A percentile compares a stretch with the other conserved stretches of the same genome.
These are phyloP conservation scores for Carposina sasakii DNA, from an alignment of 1,140 invertebrate species.

Conservation along the genomic window DNA sequence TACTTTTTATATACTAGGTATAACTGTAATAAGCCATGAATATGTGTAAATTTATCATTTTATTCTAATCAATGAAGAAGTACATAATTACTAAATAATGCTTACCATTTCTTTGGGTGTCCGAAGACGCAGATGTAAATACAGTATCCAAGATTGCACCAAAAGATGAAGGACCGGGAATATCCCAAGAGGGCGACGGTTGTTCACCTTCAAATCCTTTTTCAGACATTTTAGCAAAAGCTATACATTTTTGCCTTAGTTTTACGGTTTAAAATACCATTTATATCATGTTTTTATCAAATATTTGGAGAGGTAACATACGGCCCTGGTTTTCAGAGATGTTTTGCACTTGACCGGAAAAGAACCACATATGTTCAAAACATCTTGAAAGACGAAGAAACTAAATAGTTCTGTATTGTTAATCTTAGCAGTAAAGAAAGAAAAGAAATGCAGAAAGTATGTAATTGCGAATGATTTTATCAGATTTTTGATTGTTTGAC, in stretches of 20 bases:
- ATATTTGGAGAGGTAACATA: no score
- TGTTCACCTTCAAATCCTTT: constrained; percentile 57
- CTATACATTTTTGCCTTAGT: constrained; percentile 18
- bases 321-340: no score
- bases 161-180: constrained; percentile 61
- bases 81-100: constrained; percentile 3
- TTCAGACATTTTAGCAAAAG: constrained; percentile 50
- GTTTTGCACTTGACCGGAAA: no score
- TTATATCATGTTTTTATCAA: no score
- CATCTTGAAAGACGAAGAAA: no score
- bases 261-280: no score
- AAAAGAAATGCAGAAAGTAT: no score
- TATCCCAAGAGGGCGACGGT: constrained; percentile 54
- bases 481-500: no score
- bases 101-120: constrained; percentile 56
- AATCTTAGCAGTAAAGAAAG: no score
- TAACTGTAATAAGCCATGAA: constrained; percentile 1
- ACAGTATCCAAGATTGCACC: constrained; percentile 65
- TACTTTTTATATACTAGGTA: neutral
- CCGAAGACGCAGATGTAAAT: constrained; percentile 57
- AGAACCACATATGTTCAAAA: no score
- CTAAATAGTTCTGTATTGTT: no score
- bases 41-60: constrained; percentile 9
- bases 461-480: no score
- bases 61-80: constrained; percentile 2